phyloP scores from a whole-genome alignment of 2,113 vertebrate genomes.

The Panthera uncia region DNA sequence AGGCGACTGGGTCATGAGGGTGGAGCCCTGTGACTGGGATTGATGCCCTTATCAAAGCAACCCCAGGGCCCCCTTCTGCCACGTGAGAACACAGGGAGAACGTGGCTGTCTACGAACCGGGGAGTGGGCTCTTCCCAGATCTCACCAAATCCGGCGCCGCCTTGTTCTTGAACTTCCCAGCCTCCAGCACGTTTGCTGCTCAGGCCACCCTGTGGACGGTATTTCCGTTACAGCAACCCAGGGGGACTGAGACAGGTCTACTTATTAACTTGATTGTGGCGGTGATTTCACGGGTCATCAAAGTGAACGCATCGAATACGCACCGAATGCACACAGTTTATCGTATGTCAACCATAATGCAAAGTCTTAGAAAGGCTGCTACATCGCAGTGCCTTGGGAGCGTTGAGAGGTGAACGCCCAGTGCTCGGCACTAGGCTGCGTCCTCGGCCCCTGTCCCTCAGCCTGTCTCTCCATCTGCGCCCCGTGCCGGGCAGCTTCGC shows the following conservation, averaged over 20 bases:
- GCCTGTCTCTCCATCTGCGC: too few relatives aligned
- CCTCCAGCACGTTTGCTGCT: neutral
- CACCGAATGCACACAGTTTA: neutral
- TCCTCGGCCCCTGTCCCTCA: accelerated
- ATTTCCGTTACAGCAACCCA: neutral
- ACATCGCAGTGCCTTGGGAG: neutral
- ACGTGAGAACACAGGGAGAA: accelerated
- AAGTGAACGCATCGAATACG: too few relatives aligned
- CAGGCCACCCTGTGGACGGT: neutral
- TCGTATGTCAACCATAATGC: neutral
- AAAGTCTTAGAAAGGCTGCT: neutral
- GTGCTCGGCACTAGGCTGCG: accelerated
- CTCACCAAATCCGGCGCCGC: neutral
- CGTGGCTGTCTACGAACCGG: neutral
- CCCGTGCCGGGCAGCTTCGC: neutral
- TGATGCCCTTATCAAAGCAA: neutral
- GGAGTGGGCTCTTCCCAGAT: neutral
- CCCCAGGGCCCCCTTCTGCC: neutral
- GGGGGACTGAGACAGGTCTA: neutral
- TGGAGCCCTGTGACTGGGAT: neutral
- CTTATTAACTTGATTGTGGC: neutral
- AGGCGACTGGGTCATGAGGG: neutral
- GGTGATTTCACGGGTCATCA: neutral
- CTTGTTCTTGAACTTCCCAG: neutral
- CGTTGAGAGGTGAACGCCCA: neutral